Percentiles rank a stretch among this genome's conserved stretches.
These are phyloP conservation scores for Podarcis lilfordi DNA, from an alignment of 2,797 vertebrate species.

Conservation along the genomic window DNA sequence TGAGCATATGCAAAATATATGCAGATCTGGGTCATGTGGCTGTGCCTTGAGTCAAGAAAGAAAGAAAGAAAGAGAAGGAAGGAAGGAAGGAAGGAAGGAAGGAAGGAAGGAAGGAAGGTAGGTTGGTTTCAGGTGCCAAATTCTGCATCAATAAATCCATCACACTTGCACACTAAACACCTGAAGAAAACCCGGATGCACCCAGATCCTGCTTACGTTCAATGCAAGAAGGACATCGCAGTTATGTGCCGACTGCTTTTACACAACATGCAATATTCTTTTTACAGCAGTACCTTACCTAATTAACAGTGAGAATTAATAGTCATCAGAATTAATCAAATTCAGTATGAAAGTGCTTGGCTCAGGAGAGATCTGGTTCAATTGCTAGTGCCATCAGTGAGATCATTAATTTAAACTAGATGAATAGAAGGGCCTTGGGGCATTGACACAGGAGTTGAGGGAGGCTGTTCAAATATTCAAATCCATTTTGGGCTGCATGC, in stretches of 20 bases:
- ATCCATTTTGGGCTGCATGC: background rate
- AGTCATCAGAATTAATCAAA: conserved; percentile 72
- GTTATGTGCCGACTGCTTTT: background rate
- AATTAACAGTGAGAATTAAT: conserved; percentile 73
- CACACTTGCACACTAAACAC: background rate
- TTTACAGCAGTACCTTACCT: conserved; percentile 46
- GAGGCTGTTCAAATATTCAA: conserved; percentile 59
- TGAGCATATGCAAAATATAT: background rate
- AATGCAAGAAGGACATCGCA: conserved; percentile 17
- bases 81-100: background rate
- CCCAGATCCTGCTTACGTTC: background rate
- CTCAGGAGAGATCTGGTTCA: conserved; percentile 68
- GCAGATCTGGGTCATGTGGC: background rate
- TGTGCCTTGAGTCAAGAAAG: background rate
- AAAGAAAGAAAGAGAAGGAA: background rate
- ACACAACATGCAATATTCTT: conserved; percentile 22
- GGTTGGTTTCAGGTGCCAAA: background rate
- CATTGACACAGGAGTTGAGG: conserved; percentile 63
- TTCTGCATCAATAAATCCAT: background rate
- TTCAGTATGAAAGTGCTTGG: conserved; percentile 65
- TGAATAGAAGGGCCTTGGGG: conserved; percentile 67
- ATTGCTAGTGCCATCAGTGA: conserved; percentile 65
- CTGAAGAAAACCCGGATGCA: background rate
- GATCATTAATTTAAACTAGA: conserved; percentile 75
- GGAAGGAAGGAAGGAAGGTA: too few relatives aligned